Base-by-base conservation (phyloP, 2,797 vertebrate species). In the Tokudaia muenninki region DNA sequence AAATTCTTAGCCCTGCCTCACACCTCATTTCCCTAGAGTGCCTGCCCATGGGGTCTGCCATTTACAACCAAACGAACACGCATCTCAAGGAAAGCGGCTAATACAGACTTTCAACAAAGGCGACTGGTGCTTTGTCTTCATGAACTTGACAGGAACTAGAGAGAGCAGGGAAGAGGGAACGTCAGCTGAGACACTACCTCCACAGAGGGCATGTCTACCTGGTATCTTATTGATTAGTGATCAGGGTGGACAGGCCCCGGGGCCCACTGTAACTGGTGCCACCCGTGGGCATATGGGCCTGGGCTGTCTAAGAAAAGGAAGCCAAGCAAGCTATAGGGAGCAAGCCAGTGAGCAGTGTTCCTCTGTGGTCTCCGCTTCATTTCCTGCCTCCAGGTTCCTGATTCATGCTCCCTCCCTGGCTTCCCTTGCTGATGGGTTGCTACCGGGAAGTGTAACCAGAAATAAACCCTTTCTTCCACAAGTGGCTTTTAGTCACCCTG, bases 1-100 rank as follows among this genome's bases (percentile, higher is more conserved):
- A 41, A 91, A 55, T 74, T 44, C 44, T 72, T 52, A 91, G 57
- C 82, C 57, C 57, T 92, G 55, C 77, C 78, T 94, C 93, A 80
- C 50, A 59, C 29, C 67, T 86, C n/a, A 75, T 31, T 70, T 86
- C 44, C 79, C 67, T 79, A 52, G 19, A 37, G 17, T 94, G 72
- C 78, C 7, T 44, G 16, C 10, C 72, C 61, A 67, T 74, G 52
- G 6, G 8, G 50, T 87, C 86, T 72, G 47, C 34, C 50, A 50
- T 92, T 41, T 77, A 77, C 75, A 77, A 61, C 29, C 67, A 70
- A 55, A 47, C 61, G n/a, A 90, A 83, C 65, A 59, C 55, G 55
- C 22, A 83, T 78, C 75, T 89, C 22, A 72, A 95, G 57, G 11
- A 75, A 92, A 77, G 17, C 17, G 57, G n/a, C 75, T 84, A 41